phyloP scores from a whole-genome alignment of 2,797 vertebrate species.

The Pitangus sulphuratus region DNA sequence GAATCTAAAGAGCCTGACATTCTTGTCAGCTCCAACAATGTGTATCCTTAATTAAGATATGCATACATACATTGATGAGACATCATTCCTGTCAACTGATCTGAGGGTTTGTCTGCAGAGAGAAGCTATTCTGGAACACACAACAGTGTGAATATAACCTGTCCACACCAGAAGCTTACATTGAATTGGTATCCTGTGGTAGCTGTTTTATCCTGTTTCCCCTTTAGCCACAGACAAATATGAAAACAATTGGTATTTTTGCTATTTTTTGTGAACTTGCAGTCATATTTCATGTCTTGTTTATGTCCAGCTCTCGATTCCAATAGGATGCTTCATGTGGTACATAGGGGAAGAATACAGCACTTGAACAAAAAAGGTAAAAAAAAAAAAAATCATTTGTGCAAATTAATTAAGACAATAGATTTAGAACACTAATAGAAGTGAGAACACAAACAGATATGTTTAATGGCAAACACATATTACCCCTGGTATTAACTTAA shows the following conservation, averaged over 20 bases:
- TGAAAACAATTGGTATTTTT: constrained; percentile 13
- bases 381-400: background rate
- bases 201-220: background rate
- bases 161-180: background rate
- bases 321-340: background rate
- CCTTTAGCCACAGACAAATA: background rate
- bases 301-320: background rate
- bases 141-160: background rate
- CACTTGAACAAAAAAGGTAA: background rate
- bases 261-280: background rate
- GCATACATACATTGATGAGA: background rate
- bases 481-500: background rate
- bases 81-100: constrained; percentile 35
- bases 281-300: background rate
- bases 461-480: background rate
- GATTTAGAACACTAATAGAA: background rate
- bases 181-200: background rate
- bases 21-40: constrained; percentile 55
- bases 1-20: constrained; percentile 48
- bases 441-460: background rate
- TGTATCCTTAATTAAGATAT: constrained; percentile 51
- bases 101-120: background rate
- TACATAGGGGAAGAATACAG: background rate
- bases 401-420: background rate
- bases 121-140: background rate